phyloP scores from a whole-genome alignment of 2,797 vertebrate genomes.

The Scolopax bukidnonensis region DNA sequence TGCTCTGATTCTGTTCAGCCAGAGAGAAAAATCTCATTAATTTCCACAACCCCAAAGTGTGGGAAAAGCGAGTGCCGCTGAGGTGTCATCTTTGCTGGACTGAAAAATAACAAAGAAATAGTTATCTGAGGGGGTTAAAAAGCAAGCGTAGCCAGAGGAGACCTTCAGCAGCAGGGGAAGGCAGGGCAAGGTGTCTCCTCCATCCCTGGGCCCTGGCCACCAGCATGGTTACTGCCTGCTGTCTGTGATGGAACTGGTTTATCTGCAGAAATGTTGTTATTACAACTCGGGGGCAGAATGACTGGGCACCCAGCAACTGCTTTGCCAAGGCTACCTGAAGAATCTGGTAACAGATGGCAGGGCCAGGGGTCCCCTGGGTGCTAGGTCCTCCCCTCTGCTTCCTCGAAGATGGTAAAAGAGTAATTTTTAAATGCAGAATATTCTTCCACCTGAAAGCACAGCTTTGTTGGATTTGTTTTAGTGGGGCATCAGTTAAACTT shows the following conservation, averaged over 20 bases:
- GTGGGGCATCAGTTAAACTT: background rate
- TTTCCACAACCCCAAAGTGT: background rate
- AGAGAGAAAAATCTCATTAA: background rate
- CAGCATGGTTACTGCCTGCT: accelerated
- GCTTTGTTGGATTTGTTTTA: background rate
- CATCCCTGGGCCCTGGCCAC: accelerated
- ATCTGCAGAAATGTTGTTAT: background rate
- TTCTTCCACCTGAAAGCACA: background rate
- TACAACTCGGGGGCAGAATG: too few relatives aligned
- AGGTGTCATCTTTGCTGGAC: background rate
- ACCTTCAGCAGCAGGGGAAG: background rate
- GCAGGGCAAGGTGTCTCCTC: background rate
- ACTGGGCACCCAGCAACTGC: accelerated
- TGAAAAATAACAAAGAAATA: background rate
- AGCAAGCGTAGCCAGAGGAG: background rate
- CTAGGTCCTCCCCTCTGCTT: background rate
- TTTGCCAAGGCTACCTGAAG: background rate
- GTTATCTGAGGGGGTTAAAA: background rate
- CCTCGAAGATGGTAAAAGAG: background rate
- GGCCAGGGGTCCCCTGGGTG: accelerated
- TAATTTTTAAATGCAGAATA: background rate
- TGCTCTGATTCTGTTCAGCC: background rate
- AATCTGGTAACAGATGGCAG: background rate
- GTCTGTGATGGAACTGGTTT: accelerated
- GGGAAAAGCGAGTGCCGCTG: background rate